Percentiles rank a stretch among this genome's conserved stretches.
Evolutionary conservation across 2,797 vertebrate genomes (phyloP).

Genomic region (Tamandua tetradactyla): DNA sequence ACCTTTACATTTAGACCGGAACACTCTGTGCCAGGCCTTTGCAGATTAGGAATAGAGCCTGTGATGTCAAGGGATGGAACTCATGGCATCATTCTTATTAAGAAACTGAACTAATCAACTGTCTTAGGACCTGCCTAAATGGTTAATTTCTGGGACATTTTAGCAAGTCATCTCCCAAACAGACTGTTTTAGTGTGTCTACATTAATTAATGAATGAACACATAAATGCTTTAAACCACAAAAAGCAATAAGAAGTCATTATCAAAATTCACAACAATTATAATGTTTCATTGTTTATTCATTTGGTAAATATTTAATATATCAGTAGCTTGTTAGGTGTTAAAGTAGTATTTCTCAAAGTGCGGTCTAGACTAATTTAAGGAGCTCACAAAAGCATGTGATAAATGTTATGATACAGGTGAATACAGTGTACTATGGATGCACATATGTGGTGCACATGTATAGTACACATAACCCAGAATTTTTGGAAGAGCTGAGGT

Average conservation of each 20-base stretch:
- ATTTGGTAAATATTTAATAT: not conserved
- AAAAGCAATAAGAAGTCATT: not conserved
- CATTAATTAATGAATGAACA: not conserved
- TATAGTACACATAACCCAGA: not conserved
- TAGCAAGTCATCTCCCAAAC: not conserved
- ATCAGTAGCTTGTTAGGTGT: not conserved
- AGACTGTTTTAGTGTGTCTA: not conserved
- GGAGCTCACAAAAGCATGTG: not conserved
- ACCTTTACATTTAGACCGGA: not conserved
- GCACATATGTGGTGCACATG: not conserved
- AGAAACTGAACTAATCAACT: not conserved
- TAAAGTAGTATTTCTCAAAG: not conserved
- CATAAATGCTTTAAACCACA: not conserved
- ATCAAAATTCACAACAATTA: not conserved
- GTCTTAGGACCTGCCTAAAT: not conserved
- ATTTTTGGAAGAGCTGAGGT: not conserved
- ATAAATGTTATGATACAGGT: not conserved
- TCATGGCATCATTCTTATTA: not conserved
- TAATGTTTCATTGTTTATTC: not conserved
- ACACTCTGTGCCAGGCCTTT: not conserved
- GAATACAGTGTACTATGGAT: fast-evolving
- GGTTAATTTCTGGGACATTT: not conserved
- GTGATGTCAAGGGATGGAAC: not conserved
- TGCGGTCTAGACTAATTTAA: not conserved
- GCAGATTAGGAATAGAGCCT: slow-evolving; percentile 6